Percentiles rank a stretch among this genome's conserved stretches.
Evolutionary conservation across 2,888 invertebrate species (phyloP).

Genomic region (Idaea biselata): DNA sequence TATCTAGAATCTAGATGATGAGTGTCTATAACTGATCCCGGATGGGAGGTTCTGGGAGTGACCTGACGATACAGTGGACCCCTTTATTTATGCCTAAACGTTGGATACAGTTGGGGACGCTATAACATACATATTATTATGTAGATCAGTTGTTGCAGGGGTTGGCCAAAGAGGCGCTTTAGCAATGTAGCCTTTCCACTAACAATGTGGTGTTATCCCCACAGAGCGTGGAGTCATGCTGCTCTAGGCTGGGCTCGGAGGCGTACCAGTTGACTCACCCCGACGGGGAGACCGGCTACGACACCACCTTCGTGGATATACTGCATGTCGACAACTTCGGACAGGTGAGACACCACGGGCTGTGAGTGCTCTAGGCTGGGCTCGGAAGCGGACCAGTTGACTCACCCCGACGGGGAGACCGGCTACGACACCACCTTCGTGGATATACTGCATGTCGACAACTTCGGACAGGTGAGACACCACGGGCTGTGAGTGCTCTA

Average conservation of each 20-base stretch:
- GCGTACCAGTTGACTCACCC: slow-evolving; percentile 38
- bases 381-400: slow-evolving; percentile 36
- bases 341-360: slow-evolving; percentile 34
- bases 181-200: too few relatives aligned
- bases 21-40: too few relatives aligned
- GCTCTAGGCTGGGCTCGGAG: slow-evolving; percentile 40
- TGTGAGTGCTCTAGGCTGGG: slow-evolving; percentile 41
- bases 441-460: slow-evolving; percentile 44
- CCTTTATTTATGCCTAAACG: too few relatives aligned
- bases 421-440: slow-evolving; percentile 35
- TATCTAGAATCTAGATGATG: too few relatives aligned
- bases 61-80: too few relatives aligned
- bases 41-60: too few relatives aligned
- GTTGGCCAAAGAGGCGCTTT: too few relatives aligned
- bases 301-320: slow-evolving; percentile 40
- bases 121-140: too few relatives aligned
- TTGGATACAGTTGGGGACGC: too few relatives aligned
- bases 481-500: slow-evolving; percentile 28
- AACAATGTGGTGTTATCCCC: background rate
- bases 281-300: slow-evolving; percentile 23
- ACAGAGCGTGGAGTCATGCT: slow-evolving; percentile 44
- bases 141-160: too few relatives aligned
- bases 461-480: slow-evolving; percentile 47
- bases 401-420: slow-evolving; percentile 28
- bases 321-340: slow-evolving; percentile 49